Conservation (phyloP, 2,113 vertebrate genomes). For the Phrynocephalus versicolor region DNA sequence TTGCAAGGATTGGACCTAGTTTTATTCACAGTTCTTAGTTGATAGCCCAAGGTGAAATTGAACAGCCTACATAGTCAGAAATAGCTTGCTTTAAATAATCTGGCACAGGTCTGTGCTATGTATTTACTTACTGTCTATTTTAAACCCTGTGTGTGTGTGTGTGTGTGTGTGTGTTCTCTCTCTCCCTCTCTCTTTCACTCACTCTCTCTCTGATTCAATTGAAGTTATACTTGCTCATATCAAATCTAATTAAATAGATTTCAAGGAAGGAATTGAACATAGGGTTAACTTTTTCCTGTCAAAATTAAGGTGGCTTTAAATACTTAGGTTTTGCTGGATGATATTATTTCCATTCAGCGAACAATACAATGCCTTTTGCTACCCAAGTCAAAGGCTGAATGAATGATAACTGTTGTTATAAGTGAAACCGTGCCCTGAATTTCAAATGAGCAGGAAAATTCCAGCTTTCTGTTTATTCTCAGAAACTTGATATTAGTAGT, state of each 20-base stretch:
- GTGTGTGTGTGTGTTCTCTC: no score
- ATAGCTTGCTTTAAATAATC: constrained; percentile 50
- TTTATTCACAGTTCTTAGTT: not conserved
- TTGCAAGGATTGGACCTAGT: not conserved
- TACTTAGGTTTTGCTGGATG: not conserved
- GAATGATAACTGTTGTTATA: not conserved
- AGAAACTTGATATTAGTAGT: not conserved
- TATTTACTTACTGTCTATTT: constrained; percentile 31
- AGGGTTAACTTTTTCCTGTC: not conserved
- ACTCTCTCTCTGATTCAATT: not conserved
- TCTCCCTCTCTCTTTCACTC: not conserved
- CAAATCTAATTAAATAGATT: not conserved
- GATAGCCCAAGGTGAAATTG: not conserved
- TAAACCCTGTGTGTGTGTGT: not conserved
- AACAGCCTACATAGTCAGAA: constrained; percentile 9
- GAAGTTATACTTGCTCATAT: not conserved
- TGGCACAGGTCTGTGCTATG: not conserved
- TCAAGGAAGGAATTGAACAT: not conserved
- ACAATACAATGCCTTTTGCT: not conserved
- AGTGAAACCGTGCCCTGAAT: not conserved
- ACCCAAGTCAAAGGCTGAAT: not conserved
- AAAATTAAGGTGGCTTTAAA: not conserved
- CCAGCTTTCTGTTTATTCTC: not conserved
- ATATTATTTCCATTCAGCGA: not conserved
- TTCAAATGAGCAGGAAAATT: not conserved